Evolutionary conservation across 2,797 vertebrate genomes (phyloP), one percentile per base, ranked within the genome.

Genomic region (Bradypodion pumilum): DNA sequence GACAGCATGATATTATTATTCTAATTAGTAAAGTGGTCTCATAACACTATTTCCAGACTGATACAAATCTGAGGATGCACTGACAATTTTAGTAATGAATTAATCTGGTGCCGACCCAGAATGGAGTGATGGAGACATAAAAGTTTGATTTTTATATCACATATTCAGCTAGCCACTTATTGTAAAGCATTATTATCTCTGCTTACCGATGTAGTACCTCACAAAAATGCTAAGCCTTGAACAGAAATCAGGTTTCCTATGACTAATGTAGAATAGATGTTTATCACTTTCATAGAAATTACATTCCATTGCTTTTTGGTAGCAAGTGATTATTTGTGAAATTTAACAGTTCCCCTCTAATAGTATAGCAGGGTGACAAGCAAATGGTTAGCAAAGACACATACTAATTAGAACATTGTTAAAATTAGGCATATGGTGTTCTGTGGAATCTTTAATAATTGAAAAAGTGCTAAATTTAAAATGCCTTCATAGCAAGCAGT

Each of bases 321-420:
- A 23, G 62, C 78, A 84, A 7, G 0, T 23, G 49, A 15, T 65
- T 46, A 73, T n/a, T 21, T 44, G 25, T 32, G 35, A 59, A 25
- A n/a, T 40, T 21, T 46, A 44, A 62, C 27, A 60, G 27, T 74
- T 56, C 35, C 25, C 12, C 29, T 42, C 9, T 56, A 80, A 59
- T 2, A 56, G 52, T 80, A 59, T 8, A 66, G 32, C 29, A 66
- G 35, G 42, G 27, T 7, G 42, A 4, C 5, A 85, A 74, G 46
- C 27, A 66, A 42, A 49, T 72, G 40, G 29, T 72, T 72, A 62
- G 42, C 0, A 21, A 8, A 16, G 40, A 63, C n/a, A 70, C 7
- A 59, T 62, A 7, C 37, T 52, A 62, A 69, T 85, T 85, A 74
- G 74, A 35, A 59, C 19, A 78, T 70, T 62, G 27, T 35, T 78